These are phyloP conservation scores for Chrysolina americana DNA, from an alignment of 2,888 invertebrate genomes.

Conservation along the genomic window DNA sequence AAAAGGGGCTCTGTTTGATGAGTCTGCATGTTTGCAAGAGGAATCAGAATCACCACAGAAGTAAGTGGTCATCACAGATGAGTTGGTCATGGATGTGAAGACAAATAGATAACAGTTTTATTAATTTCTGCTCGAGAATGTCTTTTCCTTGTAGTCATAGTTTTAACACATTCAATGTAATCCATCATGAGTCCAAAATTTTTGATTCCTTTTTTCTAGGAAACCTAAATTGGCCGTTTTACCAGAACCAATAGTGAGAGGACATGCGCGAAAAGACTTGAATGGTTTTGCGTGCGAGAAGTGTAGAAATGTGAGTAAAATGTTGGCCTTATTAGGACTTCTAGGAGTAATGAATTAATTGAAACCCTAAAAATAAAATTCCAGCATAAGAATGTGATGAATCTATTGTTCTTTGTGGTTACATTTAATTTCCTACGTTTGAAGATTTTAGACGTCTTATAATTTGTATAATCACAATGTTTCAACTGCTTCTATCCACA, in stretches of 20 bases:
- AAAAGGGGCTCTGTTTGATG: slow-evolving; percentile 44
- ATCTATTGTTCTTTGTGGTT: no score
- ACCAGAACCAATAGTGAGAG: slow-evolving; percentile 55
- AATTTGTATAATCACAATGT: no score
- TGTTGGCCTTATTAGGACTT: background rate
- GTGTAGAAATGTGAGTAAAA: slow-evolving; percentile 54
- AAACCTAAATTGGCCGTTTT: slow-evolving; percentile 37
- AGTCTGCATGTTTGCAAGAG: slow-evolving; percentile 2
- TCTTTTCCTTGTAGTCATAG: no score
- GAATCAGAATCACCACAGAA: slow-evolving; percentile 26
- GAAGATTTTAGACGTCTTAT: no score
- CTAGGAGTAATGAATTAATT: no score
- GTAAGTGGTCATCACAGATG: slow-evolving; percentile 29
- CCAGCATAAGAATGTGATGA: no score
- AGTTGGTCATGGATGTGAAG: no score
- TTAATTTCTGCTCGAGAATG: no score
- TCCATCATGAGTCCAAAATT: slow-evolving; percentile 1
- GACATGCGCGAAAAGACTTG: slow-evolving; percentile 56
- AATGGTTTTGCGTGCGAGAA: slow-evolving; percentile 60
- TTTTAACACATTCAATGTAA: no score
- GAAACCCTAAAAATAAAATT: no score
- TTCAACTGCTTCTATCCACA: no score
- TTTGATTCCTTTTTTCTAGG: slow-evolving; percentile 5
- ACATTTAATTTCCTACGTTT: no score
- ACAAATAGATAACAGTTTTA: background rate